Evolutionary conservation across 2,113 vertebrate genomes (phyloP).

Genomic region (Scolopax mira): DNA sequence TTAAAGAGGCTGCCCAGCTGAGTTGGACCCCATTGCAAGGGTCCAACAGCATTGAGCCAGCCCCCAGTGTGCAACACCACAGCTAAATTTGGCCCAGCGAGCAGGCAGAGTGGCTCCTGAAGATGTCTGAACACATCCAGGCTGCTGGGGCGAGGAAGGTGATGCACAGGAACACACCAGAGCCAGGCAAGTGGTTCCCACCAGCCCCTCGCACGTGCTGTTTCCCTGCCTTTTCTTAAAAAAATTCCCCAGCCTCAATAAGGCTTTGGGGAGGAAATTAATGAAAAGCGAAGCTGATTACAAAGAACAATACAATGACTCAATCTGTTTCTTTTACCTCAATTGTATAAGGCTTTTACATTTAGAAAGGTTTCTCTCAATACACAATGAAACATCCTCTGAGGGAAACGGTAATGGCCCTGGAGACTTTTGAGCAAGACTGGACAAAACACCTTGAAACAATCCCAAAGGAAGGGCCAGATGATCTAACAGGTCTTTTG

Average conservation of each 20-base stretch:
- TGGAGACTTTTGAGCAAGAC: constrained; percentile 45
- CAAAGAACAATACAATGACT: constrained; percentile 70
- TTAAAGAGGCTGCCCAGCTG: background rate
- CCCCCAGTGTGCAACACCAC: fast-evolving
- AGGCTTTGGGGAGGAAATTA: constrained; percentile 61
- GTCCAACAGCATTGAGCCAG: background rate
- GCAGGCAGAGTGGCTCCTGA: background rate
- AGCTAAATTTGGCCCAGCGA: background rate
- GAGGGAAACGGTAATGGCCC: constrained; percentile 37
- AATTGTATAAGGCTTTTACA: constrained; percentile 56
- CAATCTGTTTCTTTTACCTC: constrained; percentile 64
- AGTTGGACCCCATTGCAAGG: background rate
- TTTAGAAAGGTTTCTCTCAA: constrained; percentile 42
- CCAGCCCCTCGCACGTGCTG: background rate
- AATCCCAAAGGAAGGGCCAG: constrained; percentile 41
- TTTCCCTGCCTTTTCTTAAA: background rate
- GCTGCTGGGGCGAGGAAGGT: fast-evolving
- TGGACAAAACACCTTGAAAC: constrained; percentile 39
- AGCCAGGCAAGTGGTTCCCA: constrained; percentile 5
- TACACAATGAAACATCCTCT: constrained; percentile 42
- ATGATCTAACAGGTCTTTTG: constrained; percentile 61
- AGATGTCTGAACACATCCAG: background rate
- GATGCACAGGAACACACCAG: background rate
- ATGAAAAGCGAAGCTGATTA: constrained; percentile 69
- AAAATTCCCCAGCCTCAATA: constrained; percentile 46